Base-by-base conservation (phyloP, 2,797 vertebrate species). In the Psittacula echo region DNA sequence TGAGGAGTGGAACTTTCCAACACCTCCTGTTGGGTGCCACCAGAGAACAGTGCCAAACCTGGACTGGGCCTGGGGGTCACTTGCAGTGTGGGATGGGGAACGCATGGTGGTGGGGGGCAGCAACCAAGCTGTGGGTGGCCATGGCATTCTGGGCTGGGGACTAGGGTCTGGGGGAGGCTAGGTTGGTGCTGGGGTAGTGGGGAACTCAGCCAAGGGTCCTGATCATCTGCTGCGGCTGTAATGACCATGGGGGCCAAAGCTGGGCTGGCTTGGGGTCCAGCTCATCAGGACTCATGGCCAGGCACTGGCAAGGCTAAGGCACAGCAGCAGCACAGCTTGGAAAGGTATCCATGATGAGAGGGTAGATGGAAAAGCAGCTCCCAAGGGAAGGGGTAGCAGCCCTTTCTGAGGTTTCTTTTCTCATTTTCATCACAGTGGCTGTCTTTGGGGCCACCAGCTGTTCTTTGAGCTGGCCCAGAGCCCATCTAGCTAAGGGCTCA, bases 21-120 rank as follows among this genome's bases (percentile, higher is more conserved):
- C 21, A 58, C 13, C 27, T 88, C n/a, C 48, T 72, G 26, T n/a
- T 53, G 47, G 7, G 7, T 54, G n/a, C 42, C 58, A 61, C 27
- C 67, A 37, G 32, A 65, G 24, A 37, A 32, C 26, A 8, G 29
- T 70, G 64, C 42, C 47, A 50, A 80, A 74, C 16, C 26, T 70
- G 23, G 14, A 2, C 2, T 37, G 42, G 32, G 4, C 2, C 2
- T 85, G 30, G 11, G 3, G 0, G 1, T 83, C n/a, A 24, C 54
- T 61, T 85, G 58, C 18, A 79, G 50, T 23, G 10, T 26, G 11
- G 17, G 3, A 2, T 11, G 3, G 27, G 3, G 6, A 50, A 12
- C n/a, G 12, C 50, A 4, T 0, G 1, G 8, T 5, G 13, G 1
- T 5, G 18, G 18, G 2, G 1, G 17, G 4, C 15, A 81, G 29